Evolutionary conservation across 2,797 vertebrate species (phyloP), one percentile per base, ranked within the genome.

Genomic region (Halcyon chelicuti): DNA sequence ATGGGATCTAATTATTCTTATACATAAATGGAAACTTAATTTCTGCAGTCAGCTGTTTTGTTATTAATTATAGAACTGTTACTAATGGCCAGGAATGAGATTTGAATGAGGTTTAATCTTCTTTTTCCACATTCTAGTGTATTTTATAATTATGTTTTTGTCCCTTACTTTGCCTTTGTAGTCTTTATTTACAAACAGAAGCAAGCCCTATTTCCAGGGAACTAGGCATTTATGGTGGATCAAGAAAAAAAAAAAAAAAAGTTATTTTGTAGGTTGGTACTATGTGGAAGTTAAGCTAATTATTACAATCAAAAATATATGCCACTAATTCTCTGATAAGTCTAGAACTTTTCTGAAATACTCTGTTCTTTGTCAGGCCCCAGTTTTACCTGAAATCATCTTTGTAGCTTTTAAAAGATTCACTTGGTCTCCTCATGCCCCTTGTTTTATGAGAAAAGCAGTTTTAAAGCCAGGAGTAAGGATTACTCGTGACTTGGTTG

Each of bases 41-140:
- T 97, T 97, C 66, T 96, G 94, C 93, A 96, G 91, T 96, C 90
- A 96, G 62, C 90, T 97, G 92, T 96, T 90, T 90, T 96, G 88
- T 96, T 98, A 96, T 97, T 97, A 97, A 97, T 98, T 97, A 95
- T 76, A 77, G 57, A 95, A 94, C 80, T 92, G 68, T 66, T 96
- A 81, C 42, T 96, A 97, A 96, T 97, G 72, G 70, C 54, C 57
- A 96, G 74, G 86, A 97, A 96, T 96, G 54, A 82, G 92, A 94
- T 97, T 96, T 97, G 95, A 97, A 97, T 97, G 97, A 96, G 72
- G 57, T 67, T 97, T 96, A 94, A 96, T 97, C 33, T 96, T 60
- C 5, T 85, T 95, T 95, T 94, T 74, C 33, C 76, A 85, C 62
- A 85, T 97, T 95, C 49, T 68, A 83, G 31, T 91, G 37, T 95